A percentile compares a stretch with the other conserved stretches of the same genome.
Conservation (phyloP, 2,797 vertebrate species). For the Poliocrania exsul region DNA sequence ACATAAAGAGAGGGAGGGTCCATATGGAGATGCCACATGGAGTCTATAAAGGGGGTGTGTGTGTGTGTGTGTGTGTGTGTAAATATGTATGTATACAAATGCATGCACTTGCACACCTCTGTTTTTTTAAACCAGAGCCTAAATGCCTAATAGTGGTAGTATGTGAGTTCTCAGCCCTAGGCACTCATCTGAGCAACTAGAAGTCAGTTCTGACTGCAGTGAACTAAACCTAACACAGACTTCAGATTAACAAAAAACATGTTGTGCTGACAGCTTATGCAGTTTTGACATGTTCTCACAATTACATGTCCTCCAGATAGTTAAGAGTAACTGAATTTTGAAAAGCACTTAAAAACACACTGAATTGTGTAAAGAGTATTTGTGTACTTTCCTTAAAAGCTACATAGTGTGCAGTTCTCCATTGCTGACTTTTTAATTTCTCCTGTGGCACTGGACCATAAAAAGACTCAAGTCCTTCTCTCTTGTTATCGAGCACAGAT, state of each 20-base stretch:
- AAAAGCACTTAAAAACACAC: background rate
- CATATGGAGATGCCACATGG: background rate
- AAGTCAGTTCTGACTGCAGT: background rate
- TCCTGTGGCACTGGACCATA: background rate
- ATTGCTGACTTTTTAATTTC: background rate
- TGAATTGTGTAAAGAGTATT: background rate
- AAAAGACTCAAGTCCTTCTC: background rate
- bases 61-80: background rate
- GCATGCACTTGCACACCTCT: background rate
- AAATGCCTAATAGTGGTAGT: background rate
- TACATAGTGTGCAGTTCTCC: background rate
- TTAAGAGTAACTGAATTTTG: background rate
- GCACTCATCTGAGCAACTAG: background rate
- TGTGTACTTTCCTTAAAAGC: background rate
- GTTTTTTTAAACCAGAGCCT: background rate
- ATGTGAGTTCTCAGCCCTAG: background rate
- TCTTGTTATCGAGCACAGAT: background rate
- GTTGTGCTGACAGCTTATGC: background rate
- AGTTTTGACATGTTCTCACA: background rate
- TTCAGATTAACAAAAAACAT: background rate
- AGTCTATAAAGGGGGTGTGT: background rate
- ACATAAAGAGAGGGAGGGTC: background rate
- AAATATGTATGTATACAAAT: background rate
- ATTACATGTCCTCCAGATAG: background rate
- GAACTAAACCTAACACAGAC: background rate